Evolutionary conservation across 2,113 vertebrate genomes (phyloP).

Genomic region (Barbus barbus): DNA sequence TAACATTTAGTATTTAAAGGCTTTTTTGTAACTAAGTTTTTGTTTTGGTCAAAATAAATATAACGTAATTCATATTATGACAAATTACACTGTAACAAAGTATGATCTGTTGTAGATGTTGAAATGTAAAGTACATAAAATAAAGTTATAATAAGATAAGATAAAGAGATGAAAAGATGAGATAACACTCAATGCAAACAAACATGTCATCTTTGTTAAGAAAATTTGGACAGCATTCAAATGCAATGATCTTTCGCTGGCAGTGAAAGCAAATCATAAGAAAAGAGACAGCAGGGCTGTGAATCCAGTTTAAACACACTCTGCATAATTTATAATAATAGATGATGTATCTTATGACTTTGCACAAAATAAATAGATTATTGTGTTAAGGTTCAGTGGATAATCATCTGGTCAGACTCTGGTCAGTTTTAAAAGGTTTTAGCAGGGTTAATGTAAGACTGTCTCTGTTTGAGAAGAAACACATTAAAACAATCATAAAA

Average conservation of each 20-base stretch:
- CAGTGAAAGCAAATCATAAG: not conserved
- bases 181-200: not conserved
- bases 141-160: not conserved
- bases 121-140: not conserved
- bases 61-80: not conserved
- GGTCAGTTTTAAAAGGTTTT: not conserved
- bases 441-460: not conserved
- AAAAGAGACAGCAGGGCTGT: not conserved
- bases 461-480: not conserved
- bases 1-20: not conserved
- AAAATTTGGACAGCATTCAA: not conserved
- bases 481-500: not conserved
- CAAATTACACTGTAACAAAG: not conserved
- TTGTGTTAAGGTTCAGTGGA: not conserved
- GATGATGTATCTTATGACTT: not conserved
- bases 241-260: not conserved
- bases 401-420: not conserved
- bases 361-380: not conserved
- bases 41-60: not conserved
- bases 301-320: not conserved
- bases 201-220: not conserved
- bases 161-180: not conserved
- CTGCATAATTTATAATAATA: not conserved
- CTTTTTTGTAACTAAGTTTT: not conserved
- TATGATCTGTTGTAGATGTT: not conserved